phyloP scores from a whole-genome alignment of 2,113 vertebrate genomes.

The Spilogale gracilis region DNA sequence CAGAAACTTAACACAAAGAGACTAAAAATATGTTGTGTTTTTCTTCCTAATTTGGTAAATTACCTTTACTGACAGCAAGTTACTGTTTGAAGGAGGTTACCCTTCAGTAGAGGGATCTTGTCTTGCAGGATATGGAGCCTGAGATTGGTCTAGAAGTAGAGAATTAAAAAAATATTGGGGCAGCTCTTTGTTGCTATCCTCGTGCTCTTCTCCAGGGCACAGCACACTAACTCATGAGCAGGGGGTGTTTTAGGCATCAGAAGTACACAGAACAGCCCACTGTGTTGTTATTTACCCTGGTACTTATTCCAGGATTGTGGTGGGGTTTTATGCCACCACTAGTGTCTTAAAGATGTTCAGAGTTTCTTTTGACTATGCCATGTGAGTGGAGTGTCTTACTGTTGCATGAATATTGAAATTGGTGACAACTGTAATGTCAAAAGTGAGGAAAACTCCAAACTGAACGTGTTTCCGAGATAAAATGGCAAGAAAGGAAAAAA shows the following conservation, averaged over 20 bases:
- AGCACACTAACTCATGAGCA: background rate
- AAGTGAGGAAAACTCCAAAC: background rate
- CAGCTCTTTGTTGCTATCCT: background rate
- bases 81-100: background rate
- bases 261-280: background rate
- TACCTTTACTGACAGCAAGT: background rate
- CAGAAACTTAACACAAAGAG: background rate
- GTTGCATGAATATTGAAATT: background rate
- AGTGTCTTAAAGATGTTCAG: background rate
- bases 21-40: background rate
- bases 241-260: background rate
- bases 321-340: background rate
- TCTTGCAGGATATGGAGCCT: background rate
- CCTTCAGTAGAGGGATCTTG: background rate
- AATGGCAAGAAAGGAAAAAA: constrained; percentile 27
- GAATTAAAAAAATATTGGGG: background rate
- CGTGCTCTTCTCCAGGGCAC: background rate
- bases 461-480: background rate
- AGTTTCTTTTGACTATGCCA: background rate
- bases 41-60: constrained; percentile 42
- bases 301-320: background rate
- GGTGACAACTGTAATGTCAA: background rate
- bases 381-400: background rate
- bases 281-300: background rate
- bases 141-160: background rate